Evolutionary conservation across 2,113 vertebrate genomes (phyloP).

Genomic region (Piprites chloris): DNA sequence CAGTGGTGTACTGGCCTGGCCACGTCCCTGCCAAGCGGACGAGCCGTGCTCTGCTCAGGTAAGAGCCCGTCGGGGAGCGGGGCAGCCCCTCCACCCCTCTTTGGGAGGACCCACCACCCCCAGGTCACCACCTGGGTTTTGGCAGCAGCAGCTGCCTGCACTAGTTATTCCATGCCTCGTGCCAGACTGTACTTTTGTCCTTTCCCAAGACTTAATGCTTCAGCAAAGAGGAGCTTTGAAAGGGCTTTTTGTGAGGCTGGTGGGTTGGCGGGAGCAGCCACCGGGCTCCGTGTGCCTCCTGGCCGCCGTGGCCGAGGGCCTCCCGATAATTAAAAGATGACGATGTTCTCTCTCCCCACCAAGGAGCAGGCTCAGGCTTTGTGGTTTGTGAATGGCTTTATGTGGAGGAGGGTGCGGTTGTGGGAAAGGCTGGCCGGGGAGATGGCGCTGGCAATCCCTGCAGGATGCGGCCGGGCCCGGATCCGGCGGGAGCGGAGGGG

Average conservation of each 20-base stretch:
- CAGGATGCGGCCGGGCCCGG: not conserved
- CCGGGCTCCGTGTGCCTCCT: not conserved
- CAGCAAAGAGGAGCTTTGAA: conserved; percentile 7
- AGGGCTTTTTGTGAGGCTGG: conserved; percentile 21
- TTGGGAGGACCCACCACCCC: not conserved
- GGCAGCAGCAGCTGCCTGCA: not conserved
- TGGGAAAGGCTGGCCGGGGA: not conserved
- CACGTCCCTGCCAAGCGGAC: conserved; percentile 77
- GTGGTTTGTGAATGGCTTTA: conserved; percentile 20
- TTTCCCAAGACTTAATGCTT: not conserved
- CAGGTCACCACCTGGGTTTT: not conserved
- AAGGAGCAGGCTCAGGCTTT: conserved; percentile 14
- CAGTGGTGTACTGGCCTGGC: conserved; percentile 87
- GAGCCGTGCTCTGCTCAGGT: conserved; percentile 86
- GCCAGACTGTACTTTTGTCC: not conserved
- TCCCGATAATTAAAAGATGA: conserved; percentile 49
- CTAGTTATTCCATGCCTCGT: not conserved
- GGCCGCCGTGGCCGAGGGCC: not conserved
- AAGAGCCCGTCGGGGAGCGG: rapidly evolving
- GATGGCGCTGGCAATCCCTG: not conserved
- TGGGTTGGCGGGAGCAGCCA: not conserved
- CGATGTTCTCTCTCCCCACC: conserved; percentile 32
- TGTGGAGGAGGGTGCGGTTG: conserved; percentile 45
- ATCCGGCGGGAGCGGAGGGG: not conserved
- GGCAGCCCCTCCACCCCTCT: rapidly evolving